Evolutionary conservation across 2,113 vertebrate genomes (phyloP), one percentile per base, ranked within the genome.

Genomic region (Chiloscyllium plagiosum): DNA sequence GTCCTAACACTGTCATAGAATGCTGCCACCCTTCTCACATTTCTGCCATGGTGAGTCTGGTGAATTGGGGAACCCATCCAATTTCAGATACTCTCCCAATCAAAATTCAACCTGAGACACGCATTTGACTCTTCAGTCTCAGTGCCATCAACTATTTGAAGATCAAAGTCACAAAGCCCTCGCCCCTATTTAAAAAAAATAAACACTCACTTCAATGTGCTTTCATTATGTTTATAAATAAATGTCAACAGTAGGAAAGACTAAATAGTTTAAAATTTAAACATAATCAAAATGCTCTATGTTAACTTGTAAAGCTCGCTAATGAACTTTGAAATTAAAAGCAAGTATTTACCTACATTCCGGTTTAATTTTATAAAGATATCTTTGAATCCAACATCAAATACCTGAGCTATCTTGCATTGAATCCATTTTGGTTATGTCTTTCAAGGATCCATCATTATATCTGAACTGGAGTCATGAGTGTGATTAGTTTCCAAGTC

Each of bases 221-320:
- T 68, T 37, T 42, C n/a, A 94, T 42, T 42, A 65, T 69, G 65
- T 37, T 68, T 20, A 37, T 94, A 69, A 94, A 94, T n/a, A 69
- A 94, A 94, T 65, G n/a, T 69, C 92, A 76, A 42, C 33, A 3
- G 37, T 69, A 37, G 13, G 52, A 89, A 33, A 52, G 26, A 4
- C 50, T 33, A 33, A 89, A 69, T 42, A 42, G 92, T 69, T 89
- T 94, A 69, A 94, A 94, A 69, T 94, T 42, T 94, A 94, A 37
- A 94, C 92, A 69, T 94, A 13, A 7, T 94, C n/a, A 94, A 68
- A 69, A 94, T 42, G n/a, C 69, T 68, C 33, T 94, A 22, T 94
- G 92, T 20, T 94, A 94, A 69, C 37, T 69, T 69, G 19, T n/a
- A 20, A 94, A 69, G 65, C 20, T 68, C 47, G 86, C 50, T 56